Evolutionary conservation across 2,113 vertebrate species (phyloP).

Genomic region (Puma concolor): DNA sequence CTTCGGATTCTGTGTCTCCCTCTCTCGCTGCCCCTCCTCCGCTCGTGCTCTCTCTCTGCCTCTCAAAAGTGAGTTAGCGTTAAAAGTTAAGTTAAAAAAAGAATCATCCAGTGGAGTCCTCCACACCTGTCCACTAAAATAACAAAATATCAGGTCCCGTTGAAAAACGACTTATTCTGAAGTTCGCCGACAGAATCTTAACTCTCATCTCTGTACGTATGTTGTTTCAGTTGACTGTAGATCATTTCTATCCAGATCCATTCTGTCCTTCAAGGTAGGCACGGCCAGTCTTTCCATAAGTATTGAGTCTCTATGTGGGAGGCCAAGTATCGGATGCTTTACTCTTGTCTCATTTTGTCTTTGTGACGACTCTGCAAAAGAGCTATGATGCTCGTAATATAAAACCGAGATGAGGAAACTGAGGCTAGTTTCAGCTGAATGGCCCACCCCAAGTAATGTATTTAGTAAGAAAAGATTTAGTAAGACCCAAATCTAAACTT

Average conservation of each 20-base stretch:
- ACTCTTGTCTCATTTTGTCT: background rate
- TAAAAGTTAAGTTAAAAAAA: no score
- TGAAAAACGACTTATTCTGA: background rate
- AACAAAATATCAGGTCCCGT: rapidly evolving
- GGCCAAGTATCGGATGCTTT: background rate
- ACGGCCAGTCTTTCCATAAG: no score
- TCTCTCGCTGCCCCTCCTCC: no score
- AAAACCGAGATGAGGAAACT: background rate
- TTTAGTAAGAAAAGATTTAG: background rate
- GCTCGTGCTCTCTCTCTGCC: no score
- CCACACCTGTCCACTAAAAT: background rate
- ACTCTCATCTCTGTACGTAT: background rate
- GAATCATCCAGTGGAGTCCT: background rate
- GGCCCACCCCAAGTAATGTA: no score
- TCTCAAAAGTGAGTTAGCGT: no score
- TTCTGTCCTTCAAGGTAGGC: background rate
- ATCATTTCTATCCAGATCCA: background rate
- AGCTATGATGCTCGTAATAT: rapidly evolving
- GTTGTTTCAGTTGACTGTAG: background rate
- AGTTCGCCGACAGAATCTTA: no score
- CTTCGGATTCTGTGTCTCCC: no score
- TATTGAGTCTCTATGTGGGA: rapidly evolving
- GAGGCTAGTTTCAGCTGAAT: background rate
- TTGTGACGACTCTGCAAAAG: background rate
- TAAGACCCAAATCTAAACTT: background rate